A percentile compares a stretch with the other conserved stretches of the same genome.
phyloP scores from a whole-genome alignment of 2,888 invertebrate species.

The Macaria notata region DNA sequence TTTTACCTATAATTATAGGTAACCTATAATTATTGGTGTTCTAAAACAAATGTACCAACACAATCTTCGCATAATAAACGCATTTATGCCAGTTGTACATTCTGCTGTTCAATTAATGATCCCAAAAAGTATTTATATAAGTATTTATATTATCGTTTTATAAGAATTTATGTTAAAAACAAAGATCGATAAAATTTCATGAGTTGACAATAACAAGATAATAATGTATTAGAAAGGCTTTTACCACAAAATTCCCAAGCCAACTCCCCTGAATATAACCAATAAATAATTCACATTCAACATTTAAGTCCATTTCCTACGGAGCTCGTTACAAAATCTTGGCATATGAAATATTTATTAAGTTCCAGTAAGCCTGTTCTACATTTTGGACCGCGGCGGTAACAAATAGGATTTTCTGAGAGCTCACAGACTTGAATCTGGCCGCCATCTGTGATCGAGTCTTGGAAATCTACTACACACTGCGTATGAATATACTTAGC shows the following conservation, averaged over 20 bases:
- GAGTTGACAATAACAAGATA: too few species aligned
- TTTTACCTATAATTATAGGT: too few species aligned
- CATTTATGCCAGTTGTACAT: too few species aligned
- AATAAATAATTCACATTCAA: constrained; percentile 14
- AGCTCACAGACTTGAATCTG: constrained; percentile 64
- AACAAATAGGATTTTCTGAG: constrained; percentile 71
- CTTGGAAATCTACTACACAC: constrained; percentile 53
- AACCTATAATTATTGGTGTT: too few species aligned
- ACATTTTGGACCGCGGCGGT: constrained; percentile 52
- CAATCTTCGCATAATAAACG: too few species aligned
- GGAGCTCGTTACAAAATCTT: constrained; percentile 25
- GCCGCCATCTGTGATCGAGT: constrained; percentile 72
- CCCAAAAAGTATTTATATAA: too few species aligned
- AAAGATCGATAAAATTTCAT: too few species aligned
- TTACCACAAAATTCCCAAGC: background rate
- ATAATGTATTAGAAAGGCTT: too few species aligned
- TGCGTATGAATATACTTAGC: constrained; percentile 17
- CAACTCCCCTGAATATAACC: constrained; percentile 1
- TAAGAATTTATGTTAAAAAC: too few species aligned
- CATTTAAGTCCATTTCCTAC: constrained; percentile 12
- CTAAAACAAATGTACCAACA: too few species aligned
- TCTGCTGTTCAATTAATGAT: too few species aligned
- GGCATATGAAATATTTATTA: constrained; percentile 57
- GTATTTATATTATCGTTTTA: too few species aligned
- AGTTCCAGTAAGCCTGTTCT: constrained; percentile 56